Conservation (phyloP, 1,140 invertebrate species). For the Pachyrhynchus sulphureomaculatus region DNA sequence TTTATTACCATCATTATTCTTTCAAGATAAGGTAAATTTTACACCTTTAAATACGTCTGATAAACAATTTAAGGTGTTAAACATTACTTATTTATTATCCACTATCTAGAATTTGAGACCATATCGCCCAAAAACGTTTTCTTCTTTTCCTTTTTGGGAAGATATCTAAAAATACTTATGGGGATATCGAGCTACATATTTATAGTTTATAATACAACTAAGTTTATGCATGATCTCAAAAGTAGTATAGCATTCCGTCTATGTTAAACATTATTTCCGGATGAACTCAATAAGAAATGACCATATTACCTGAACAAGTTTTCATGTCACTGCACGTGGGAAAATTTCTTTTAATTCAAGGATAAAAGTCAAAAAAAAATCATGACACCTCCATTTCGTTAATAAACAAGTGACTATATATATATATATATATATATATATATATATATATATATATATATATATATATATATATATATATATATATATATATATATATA, state of each 20-base stretch:
- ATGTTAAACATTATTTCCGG: background rate
- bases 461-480: too few species aligned
- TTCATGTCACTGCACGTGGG: too few species aligned
- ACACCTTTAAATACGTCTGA: background rate
- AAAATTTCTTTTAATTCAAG: too few species aligned
- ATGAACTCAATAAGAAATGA: background rate
- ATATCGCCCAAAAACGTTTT: background rate
- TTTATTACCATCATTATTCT: too few species aligned
- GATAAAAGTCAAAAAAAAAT: too few species aligned
- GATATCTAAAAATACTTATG: background rate
- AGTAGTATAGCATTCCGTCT: background rate
- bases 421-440: too few species aligned
- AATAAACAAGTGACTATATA: too few species aligned
- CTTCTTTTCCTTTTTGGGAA: background rate
- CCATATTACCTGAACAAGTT: too few species aligned
- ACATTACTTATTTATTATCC: background rate
- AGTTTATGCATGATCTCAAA: background rate
- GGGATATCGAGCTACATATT: background rate
- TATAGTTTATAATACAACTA: background rate
- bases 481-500: too few species aligned
- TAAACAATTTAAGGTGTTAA: conserved; percentile 1
- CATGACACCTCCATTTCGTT: too few species aligned
- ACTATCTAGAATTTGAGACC: background rate
- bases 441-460: too few species aligned
- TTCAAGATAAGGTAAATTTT: too few species aligned